phyloP scores from a whole-genome alignment of 2,113 vertebrate genomes.

The Pyrgilauda ruficollis region DNA sequence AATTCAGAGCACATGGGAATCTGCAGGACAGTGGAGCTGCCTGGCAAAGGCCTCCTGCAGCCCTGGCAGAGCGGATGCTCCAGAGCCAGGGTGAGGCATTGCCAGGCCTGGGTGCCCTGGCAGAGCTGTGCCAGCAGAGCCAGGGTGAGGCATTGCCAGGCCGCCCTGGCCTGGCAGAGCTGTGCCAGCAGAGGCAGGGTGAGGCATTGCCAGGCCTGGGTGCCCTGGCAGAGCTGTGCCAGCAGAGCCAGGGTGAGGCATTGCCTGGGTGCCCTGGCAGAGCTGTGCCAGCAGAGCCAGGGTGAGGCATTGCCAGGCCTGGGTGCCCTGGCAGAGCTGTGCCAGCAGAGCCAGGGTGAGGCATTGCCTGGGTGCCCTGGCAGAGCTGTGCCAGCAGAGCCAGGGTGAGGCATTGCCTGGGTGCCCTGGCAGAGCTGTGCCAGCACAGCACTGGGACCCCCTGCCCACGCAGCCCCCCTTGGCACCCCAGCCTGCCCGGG shows the following conservation, averaged over 20 bases:
- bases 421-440: background rate
- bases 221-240: accelerated
- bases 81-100: too few relatives aligned
- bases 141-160: background rate
- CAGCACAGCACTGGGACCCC: accelerated
- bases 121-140: accelerated
- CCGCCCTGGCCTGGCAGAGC: too few relatives aligned
- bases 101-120: background rate
- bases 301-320: too few relatives aligned
- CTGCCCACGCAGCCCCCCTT: background rate
- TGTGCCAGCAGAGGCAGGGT: background rate
- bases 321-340: accelerated
- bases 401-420: background rate
- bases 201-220: too few relatives aligned
- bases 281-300: background rate
- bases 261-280: too few relatives aligned
- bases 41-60: accelerated
- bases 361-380: too few relatives aligned
- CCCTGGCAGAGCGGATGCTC: background rate
- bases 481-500: background rate
- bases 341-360: background rate
- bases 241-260: background rate
- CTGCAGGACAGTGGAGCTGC: background rate
- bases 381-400: accelerated
- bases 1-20: background rate